A percentile compares a stretch with the other conserved stretches of the same genome.
These are phyloP conservation scores for Armadillidium nasatum DNA, from an alignment of 1,140 invertebrate genomes.

Conservation along the genomic window DNA sequence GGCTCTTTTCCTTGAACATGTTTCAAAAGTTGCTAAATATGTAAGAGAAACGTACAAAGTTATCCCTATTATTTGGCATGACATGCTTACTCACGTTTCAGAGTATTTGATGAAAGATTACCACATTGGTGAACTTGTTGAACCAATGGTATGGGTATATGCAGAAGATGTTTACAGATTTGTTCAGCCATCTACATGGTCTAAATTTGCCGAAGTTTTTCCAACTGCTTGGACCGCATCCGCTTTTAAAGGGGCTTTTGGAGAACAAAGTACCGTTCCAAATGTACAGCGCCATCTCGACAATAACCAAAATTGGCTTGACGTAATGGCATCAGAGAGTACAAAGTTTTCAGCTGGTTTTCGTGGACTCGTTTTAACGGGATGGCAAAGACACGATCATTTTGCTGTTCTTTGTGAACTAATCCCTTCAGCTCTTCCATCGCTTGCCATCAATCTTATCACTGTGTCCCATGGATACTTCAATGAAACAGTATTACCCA, in stretches of 20 bases:
- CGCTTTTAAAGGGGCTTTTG: conserved; percentile 71
- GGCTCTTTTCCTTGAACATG: conserved; percentile 50
- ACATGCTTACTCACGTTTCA: conserved; percentile 75
- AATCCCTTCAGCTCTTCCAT: conserved; percentile 76
- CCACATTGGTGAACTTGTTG: conserved; percentile 67
- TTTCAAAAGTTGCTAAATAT: conserved; percentile 50
- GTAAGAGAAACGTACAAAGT: conserved; percentile 51
- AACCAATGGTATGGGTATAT: conserved; percentile 84
- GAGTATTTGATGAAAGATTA: conserved; percentile 55
- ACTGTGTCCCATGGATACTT: conserved; percentile 60
- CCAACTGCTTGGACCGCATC: conserved; percentile 85
- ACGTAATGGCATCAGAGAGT: conserved; percentile 57
- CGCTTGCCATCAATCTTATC: conserved; percentile 61
- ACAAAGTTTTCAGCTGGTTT: conserved; percentile 59
- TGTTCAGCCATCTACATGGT: conserved; percentile 61
- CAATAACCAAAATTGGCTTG: conserved; percentile 68
- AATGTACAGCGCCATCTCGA: conserved; percentile 61
- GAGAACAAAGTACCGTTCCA: conserved; percentile 63
- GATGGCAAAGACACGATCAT: conserved; percentile 83
- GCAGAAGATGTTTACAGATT: conserved; percentile 60
- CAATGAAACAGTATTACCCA: conserved; percentile 55
- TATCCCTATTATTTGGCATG: conserved; percentile 84
- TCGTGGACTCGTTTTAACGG: conserved; percentile 52
- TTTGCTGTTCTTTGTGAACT: conserved; percentile 88
- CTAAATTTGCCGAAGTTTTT: conserved; percentile 75